Base-by-base conservation (phyloP, 2,113 vertebrate species). In the Takifugu flavidus region DNA sequence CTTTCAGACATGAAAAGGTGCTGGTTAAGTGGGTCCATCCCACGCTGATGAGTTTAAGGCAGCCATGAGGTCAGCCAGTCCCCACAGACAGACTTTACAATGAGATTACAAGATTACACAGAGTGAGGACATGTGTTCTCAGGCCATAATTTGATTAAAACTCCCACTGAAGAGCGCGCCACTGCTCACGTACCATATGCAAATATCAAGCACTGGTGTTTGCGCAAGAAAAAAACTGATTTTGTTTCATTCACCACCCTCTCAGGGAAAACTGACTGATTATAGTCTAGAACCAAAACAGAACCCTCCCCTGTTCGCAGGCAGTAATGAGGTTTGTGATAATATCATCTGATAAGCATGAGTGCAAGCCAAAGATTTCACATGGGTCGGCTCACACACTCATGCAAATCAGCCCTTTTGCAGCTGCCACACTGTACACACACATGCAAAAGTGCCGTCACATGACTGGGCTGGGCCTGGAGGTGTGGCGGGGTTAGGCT, bases 391-490 rank as follows among this genome's bases (percentile, higher is more conserved):
- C 34, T 11, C 34, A 39, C 34, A 39, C 34, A 39, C 2, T 39
- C 34, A 39, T 39, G 34, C 34, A 39, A 39, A 39, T 39, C 34
- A 39, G 34, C 7, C 7, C 8, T 11, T 39, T 1, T 10, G 34
- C 34, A 39, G 34, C 10, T 14, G 10, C 47, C 43, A 27, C n/a
- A 47, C 34, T 39, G 34, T 39, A 39, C 34, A 39, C 34, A 39
- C 34, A 39, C 3, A 3, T 10, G 11, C 34, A 39, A 10, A 73
- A 82, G 65, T 72, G 66, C 54, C 46, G 78, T 91, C 90, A 89
- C 75, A 62, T 82, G 68, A 82, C 71, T 61, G 81, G 87, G 88
- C 80, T 70, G 81, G 77, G 77, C 86, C 78, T 78, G 67, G 77
- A 79, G 80, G 78, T 85, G 79, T 68, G 74, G 75, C 60, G 54